A percentile compares a stretch with the other conserved stretches of the same genome.
Evolutionary conservation across 2,888 invertebrate genomes (phyloP).

Genomic region (Steromphala cineraria): DNA sequence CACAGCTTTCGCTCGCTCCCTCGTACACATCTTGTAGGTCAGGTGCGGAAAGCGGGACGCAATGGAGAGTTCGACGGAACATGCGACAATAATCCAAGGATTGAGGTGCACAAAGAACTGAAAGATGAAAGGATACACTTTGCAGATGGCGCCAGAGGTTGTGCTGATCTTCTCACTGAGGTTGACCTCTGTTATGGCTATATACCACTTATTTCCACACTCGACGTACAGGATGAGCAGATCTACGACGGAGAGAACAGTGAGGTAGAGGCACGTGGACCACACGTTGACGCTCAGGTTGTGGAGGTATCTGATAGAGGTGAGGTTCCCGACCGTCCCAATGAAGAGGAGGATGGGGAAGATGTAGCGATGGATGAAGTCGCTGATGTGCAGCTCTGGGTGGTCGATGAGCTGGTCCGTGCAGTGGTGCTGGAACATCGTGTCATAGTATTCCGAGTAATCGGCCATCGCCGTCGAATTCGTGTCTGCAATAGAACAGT

Average conservation of each 20-base stretch:
- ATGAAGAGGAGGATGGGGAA: slow-evolving; percentile 62
- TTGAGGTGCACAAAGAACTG: slow-evolving; percentile 62
- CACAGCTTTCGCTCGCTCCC: slow-evolving; percentile 66
- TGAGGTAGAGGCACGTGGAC: slow-evolving; percentile 71
- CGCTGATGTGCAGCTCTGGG: slow-evolving; percentile 21
- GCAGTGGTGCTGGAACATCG: not conserved
- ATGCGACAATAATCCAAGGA: slow-evolving; percentile 69
- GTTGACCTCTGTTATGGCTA: slow-evolving; percentile 43
- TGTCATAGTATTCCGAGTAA: slow-evolving; percentile 15
- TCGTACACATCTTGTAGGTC: slow-evolving; percentile 66
- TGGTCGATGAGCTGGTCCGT: not conserved
- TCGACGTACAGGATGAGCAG: slow-evolving; percentile 65
- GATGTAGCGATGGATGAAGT: slow-evolving; percentile 48
- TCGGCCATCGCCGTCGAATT: slow-evolving; percentile 9
- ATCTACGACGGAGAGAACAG: slow-evolving; percentile 61
- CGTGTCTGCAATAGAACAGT: slow-evolving; percentile 21
- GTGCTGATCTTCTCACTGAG: slow-evolving; percentile 55
- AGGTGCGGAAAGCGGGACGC: slow-evolving; percentile 58
- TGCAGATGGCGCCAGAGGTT: slow-evolving; percentile 68
- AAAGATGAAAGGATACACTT: slow-evolving; percentile 68
- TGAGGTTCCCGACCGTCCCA: slow-evolving; percentile 65
- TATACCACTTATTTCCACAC: slow-evolving; percentile 69
- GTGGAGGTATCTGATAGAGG: slow-evolving; percentile 45
- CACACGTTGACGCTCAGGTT: slow-evolving; percentile 64
- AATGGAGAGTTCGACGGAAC: slow-evolving; percentile 65